Conservation (phyloP, 2,797 vertebrate species). For the Rallus crepitans region DNA sequence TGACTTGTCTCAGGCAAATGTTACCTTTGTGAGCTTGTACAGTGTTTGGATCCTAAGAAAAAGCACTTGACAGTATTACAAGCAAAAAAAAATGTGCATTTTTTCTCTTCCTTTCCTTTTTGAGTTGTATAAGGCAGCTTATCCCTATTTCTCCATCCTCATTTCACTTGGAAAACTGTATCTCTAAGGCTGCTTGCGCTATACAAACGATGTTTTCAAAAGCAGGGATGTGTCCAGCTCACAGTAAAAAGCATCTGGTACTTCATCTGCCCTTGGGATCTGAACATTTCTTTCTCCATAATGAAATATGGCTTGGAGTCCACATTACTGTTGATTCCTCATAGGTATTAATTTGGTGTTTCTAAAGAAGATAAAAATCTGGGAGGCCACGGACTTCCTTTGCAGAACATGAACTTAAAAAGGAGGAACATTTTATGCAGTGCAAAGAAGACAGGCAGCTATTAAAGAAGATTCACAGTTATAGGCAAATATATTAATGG, state of each 20-base stretch:
- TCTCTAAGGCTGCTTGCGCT: not conserved
- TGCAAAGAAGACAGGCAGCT: conserved; percentile 26
- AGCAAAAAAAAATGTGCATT: not conserved
- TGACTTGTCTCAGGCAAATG: not conserved
- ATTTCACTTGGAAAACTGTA: not conserved
- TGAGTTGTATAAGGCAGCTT: not conserved
- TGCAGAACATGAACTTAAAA: not conserved
- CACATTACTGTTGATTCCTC: not conserved
- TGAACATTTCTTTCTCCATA: not conserved
- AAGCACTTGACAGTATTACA: not conserved
- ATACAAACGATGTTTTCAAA: not conserved
- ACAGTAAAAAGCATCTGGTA: not conserved
- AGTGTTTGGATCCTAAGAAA: not conserved
- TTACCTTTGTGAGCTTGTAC: not conserved
- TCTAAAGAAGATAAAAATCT: not conserved
- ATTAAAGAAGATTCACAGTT: conserved; percentile 68
- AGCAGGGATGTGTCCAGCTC: not conserved
- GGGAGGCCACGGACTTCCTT: not conserved
- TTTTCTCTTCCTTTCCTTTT: not conserved
- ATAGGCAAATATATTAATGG: conserved; percentile 57
- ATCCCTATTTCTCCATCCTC: not conserved
- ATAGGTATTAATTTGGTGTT: not conserved
- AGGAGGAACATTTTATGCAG: not conserved
- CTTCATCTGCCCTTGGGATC: not conserved
- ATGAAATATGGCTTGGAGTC: not conserved